Percentiles rank a stretch among this genome's conserved stretches.
phyloP scores from a whole-genome alignment of 2,113 vertebrate species.

The Ammodytes dubius region DNA sequence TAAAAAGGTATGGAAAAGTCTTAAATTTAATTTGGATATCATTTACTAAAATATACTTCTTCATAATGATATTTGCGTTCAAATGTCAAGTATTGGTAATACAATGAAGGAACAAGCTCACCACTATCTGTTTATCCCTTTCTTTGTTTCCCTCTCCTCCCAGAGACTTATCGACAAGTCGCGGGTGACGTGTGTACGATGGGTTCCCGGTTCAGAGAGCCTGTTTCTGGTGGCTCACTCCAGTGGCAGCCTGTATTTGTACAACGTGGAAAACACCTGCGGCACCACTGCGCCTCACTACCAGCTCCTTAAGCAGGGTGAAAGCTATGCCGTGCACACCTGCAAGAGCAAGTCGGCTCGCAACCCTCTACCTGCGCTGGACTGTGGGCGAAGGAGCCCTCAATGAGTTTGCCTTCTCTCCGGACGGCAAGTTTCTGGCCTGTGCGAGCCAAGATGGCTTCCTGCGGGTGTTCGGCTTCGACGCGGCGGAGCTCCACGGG shows the following conservation, averaged over 20 bases:
- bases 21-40: background rate
- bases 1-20: background rate
- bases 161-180: constrained; percentile 99
- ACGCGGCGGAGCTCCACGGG: constrained; percentile 95
- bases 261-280: constrained; percentile 98
- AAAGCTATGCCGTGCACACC: constrained; percentile 96
- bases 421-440: constrained; percentile 96
- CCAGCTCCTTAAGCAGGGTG: constrained; percentile 98
- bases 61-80: background rate
- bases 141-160: constrained; percentile 30
- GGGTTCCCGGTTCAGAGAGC: constrained; percentile 98
- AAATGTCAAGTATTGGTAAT: background rate
- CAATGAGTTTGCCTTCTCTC: constrained; percentile 98
- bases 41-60: too few relatives aligned
- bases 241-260: constrained; percentile 97
- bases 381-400: constrained; percentile 97
- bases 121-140: background rate
- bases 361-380: constrained; percentile 97
- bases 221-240: constrained; percentile 98
- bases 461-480: constrained; percentile 96
- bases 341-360: constrained; percentile 99
- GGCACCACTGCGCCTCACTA: constrained; percentile 97
- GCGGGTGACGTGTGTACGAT: constrained; percentile 97
- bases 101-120: constrained; percentile 5
- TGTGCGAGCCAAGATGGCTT: constrained; percentile 98